phyloP scores from a whole-genome alignment of 2,113 vertebrate genomes.

The Axis porcinus region DNA sequence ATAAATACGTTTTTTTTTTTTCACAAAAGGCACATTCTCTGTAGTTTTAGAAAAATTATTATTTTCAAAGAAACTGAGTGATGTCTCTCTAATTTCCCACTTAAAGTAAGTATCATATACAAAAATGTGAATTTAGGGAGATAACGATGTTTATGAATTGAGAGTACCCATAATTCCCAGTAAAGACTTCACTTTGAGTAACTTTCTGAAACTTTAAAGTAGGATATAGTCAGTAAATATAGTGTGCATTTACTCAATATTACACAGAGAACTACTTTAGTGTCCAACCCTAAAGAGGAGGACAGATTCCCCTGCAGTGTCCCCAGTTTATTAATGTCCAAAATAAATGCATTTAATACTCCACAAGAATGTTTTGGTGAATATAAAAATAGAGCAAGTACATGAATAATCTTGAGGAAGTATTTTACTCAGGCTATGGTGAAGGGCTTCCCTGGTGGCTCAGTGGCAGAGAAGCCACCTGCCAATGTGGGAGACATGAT shows the following conservation, averaged over 20 bases:
- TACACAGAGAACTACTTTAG: background rate
- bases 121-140: background rate
- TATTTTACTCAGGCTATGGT: background rate
- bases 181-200: background rate
- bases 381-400: background rate
- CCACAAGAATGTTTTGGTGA: background rate
- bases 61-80: constrained; percentile 50
- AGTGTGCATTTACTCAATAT: background rate
- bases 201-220: constrained; percentile 13
- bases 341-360: background rate
- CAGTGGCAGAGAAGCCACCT: background rate
- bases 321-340: background rate
- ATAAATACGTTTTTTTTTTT: constrained; percentile 25
- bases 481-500: background rate
- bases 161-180: constrained; percentile 29
- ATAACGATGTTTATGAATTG: constrained; percentile 50
- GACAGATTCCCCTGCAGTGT: background rate
- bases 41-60: constrained; percentile 44
- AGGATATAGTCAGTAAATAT: background rate
- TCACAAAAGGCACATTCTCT: constrained; percentile 58
- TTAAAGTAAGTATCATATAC: constrained; percentile 54
- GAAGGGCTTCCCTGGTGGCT: background rate
- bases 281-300: no score
- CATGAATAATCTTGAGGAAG: background rate
- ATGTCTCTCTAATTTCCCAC: constrained; percentile 47